Evolutionary conservation across 2,888 invertebrate genomes (phyloP).

Genomic region (Drosophila merina): DNA sequence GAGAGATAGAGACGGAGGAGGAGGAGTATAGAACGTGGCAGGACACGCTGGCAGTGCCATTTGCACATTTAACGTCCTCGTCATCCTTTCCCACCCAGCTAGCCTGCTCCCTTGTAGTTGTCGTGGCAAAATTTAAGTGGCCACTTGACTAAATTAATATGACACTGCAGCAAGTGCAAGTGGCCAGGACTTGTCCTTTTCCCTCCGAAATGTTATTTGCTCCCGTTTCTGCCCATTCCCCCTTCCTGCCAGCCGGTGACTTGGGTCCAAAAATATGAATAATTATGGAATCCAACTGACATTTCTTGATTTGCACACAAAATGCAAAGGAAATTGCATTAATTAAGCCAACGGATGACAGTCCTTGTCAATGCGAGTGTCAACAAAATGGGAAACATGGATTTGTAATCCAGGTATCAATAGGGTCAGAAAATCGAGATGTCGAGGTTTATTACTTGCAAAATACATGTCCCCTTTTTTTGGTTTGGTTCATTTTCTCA

Average conservation of each 20-base stretch:
- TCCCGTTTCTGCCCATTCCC: background rate
- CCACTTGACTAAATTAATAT: constrained; percentile 78
- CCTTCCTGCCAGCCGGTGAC: constrained; percentile 28
- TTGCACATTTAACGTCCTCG: constrained; percentile 57
- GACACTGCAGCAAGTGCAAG: constrained; percentile 68
- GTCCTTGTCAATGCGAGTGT: background rate
- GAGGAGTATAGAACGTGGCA: background rate
- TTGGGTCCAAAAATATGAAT: constrained; percentile 70
- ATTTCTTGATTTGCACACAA: constrained; percentile 64
- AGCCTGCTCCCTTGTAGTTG: constrained; percentile 41
- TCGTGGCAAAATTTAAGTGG: constrained; percentile 74
- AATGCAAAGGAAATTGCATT: constrained; percentile 4
- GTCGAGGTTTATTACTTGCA: too few species aligned
- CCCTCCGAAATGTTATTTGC: constrained; percentile 1
- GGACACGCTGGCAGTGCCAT: constrained; percentile 53
- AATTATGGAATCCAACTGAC: constrained; percentile 66
- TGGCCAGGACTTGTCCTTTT: constrained; percentile 61
- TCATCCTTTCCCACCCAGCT: constrained; percentile 1
- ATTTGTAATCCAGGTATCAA: background rate
- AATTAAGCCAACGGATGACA: background rate
- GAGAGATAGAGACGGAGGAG: background rate
- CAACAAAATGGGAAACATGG: background rate
- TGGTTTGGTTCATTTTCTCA: background rate
- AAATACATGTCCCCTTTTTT: too few species aligned
- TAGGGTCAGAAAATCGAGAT: background rate